Conservation (phyloP, 2,888 invertebrate genomes). For the Coelinius sp. region DNA sequence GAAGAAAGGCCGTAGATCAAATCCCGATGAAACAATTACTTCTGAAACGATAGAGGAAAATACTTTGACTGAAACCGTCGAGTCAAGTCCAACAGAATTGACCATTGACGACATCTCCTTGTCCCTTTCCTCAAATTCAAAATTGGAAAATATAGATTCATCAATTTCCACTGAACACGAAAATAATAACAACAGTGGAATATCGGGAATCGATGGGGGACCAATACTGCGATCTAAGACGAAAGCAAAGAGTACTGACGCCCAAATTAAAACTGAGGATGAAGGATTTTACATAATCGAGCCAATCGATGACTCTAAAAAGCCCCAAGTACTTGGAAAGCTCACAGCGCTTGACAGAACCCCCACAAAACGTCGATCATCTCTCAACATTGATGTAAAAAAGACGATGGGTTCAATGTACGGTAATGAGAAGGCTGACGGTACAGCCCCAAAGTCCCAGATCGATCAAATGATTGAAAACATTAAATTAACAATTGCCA, state of each 20-base stretch:
- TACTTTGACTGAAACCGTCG: slow-evolving; percentile 55
- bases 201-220: slow-evolving; percentile 52
- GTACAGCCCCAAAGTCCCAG: slow-evolving; percentile 56
- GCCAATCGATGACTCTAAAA: slow-evolving; percentile 38
- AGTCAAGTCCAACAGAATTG: slow-evolving; percentile 54
- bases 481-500: slow-evolving; percentile 65
- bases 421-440: slow-evolving; percentile 57
- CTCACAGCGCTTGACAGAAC: slow-evolving; percentile 56
- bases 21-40: slow-evolving; percentile 55
- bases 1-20: slow-evolving; percentile 57
- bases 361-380: slow-evolving; percentile 60
- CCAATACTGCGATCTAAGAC: slow-evolving; percentile 67
- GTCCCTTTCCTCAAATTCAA: background rate
- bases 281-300: slow-evolving; percentile 29
- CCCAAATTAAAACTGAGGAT: slow-evolving; percentile 43
- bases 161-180: slow-evolving; percentile 56
- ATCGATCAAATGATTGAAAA: slow-evolving; percentile 68
- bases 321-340: slow-evolving; percentile 47
- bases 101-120: slow-evolving; percentile 31
- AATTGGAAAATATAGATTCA: slow-evolving; percentile 42
- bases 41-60: slow-evolving; percentile 47
- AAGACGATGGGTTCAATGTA: slow-evolving; percentile 62
- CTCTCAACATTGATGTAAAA: slow-evolving; percentile 64
- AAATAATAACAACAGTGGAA: slow-evolving; percentile 64
- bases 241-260: slow-evolving; percentile 61